phyloP scores from a whole-genome alignment of 2,888 invertebrate species.

The Onthophagus sagittarius region DNA sequence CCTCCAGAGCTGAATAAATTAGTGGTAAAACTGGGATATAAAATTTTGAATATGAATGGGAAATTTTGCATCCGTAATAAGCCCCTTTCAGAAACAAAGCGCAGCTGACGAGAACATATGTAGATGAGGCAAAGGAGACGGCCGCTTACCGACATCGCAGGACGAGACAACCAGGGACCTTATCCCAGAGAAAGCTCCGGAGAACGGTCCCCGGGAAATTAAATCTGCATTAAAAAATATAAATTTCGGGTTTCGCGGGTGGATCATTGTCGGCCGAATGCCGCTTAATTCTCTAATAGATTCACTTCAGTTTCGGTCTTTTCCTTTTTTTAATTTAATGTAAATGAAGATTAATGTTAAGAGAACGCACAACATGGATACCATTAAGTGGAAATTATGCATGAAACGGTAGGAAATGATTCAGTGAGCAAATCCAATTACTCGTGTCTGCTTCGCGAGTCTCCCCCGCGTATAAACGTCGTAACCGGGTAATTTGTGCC shows the following conservation, averaged over 20 bases:
- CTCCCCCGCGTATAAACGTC: conserved; percentile 11
- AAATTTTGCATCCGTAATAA: conserved; percentile 84
- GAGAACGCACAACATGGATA: not conserved
- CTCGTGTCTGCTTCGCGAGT: not conserved
- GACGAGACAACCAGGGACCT: conserved; percentile 51
- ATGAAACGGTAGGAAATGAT: not conserved
- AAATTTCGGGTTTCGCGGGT: not conserved
- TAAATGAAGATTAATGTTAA: not conserved
- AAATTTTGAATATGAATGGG: conserved; percentile 89
- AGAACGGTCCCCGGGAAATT: conserved; percentile 19
- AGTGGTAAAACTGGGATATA: conserved; percentile 75
- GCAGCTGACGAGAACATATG: conserved; percentile 59
- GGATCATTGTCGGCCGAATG: not conserved
- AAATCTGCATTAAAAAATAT: conserved; percentile 24
- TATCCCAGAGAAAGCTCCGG: conserved; percentile 19
- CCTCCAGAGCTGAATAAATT: conserved; percentile 65
- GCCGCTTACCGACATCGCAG: conserved; percentile 39
- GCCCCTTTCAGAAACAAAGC: conserved; percentile 62
- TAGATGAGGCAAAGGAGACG: conserved; percentile 53
- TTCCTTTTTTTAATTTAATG: not conserved
- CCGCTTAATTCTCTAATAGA: not conserved
- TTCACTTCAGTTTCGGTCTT: not conserved
- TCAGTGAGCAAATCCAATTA: not conserved
- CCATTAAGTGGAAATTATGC: not conserved
- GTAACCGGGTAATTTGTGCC: conserved; percentile 19